These are phyloP conservation scores for Oncorhynchus kisutch DNA, from an alignment of 2,113 vertebrate genomes.

Conservation along the genomic window DNA sequence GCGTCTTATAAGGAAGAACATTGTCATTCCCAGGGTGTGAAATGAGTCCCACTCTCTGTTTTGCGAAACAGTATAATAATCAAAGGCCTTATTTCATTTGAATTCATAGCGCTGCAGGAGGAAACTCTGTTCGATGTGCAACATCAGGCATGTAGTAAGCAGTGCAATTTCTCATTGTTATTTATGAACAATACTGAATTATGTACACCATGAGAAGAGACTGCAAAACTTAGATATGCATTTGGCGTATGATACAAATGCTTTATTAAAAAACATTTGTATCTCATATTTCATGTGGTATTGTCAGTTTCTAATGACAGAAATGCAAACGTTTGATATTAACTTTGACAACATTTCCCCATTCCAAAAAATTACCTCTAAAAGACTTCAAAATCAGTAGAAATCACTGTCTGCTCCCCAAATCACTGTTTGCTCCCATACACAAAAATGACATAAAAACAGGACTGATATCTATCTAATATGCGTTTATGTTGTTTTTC, in stretches of 20 bases:
- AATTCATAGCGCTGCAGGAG: constrained; percentile 4
- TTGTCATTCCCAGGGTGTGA: background rate
- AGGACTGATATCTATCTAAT: background rate
- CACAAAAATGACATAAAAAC: background rate
- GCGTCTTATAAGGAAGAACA: background rate
- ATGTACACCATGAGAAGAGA: constrained; percentile 1
- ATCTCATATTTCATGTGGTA: background rate
- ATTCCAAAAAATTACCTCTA: background rate
- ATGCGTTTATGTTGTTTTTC: background rate
- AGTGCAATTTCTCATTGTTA: constrained; percentile 15
- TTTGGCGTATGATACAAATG: background rate
- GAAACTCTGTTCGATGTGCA: background rate
- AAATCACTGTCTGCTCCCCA: too few relatives aligned
- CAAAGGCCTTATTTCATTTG: background rate
- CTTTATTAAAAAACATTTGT: background rate
- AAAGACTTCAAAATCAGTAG: background rate
- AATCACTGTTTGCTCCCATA: background rate
- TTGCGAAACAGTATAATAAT: background rate
- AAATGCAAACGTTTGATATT: background rate
- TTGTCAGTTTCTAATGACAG: background rate
- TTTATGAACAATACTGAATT: constrained; percentile 26
- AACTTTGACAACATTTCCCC: background rate
- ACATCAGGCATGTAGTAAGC: constrained; percentile 7
- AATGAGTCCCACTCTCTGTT: background rate
- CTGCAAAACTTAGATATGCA: background rate